These are phyloP conservation scores for Columba livia DNA, from an alignment of 2,113 vertebrate genomes.

Conservation along the genomic window DNA sequence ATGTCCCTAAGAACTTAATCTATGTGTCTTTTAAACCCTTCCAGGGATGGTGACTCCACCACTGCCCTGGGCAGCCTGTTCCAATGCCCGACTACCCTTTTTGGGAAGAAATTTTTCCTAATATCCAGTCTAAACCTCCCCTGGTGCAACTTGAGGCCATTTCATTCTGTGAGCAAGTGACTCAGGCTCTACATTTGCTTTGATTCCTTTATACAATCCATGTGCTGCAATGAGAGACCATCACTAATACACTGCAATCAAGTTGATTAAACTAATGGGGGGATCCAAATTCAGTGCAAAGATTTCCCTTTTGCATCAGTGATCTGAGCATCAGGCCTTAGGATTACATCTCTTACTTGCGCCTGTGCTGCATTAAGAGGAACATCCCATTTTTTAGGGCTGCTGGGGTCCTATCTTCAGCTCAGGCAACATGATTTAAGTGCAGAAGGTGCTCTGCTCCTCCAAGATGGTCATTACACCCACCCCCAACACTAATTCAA, in stretches of 20 bases:
- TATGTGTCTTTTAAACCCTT: too few relatives aligned
- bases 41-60: too few relatives aligned
- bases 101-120: too few relatives aligned
- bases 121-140: too few relatives aligned
- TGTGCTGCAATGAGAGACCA: not conserved
- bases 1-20: too few relatives aligned
- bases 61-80: too few relatives aligned
- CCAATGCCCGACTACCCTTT: too few relatives aligned
- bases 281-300: not conserved
- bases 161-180: not conserved
- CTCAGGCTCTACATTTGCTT: not conserved
- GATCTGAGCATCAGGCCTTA: not conserved
- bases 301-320: not conserved
- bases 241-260: not conserved
- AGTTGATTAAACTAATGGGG: rapidly evolving
- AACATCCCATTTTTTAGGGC: not conserved
- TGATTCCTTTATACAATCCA: not conserved
- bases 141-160: too few relatives aligned
- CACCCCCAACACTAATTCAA: not conserved
- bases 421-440: not conserved
- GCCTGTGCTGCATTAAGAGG: not conserved
- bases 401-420: not conserved
- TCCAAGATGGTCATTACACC: not conserved
- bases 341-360: not conserved
- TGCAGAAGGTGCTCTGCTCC: not conserved